Evolutionary conservation across 2,113 vertebrate genomes (phyloP).

Genomic region (Pedionomus torquatus): DNA sequence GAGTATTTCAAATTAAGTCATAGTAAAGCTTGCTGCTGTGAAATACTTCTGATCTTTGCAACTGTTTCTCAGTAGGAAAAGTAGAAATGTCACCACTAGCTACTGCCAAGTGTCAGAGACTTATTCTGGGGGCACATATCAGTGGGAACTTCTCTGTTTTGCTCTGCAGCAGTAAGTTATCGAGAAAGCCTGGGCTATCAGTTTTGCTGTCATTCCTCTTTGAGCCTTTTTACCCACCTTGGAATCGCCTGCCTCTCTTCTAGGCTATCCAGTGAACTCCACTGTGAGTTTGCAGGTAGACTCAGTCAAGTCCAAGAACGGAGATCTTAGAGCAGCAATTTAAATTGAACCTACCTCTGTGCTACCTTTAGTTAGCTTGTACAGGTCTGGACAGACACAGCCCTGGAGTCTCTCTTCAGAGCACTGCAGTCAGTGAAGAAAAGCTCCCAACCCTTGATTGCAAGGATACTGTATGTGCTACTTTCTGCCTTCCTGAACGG

Average conservation of each 20-base stretch:
- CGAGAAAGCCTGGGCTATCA: background rate
- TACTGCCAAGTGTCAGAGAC: background rate
- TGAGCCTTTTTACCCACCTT: background rate
- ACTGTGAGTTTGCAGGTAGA: background rate
- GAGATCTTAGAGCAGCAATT: background rate
- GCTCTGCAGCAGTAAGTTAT: background rate
- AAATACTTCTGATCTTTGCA: background rate
- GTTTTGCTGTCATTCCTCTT: background rate
- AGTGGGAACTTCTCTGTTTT: background rate
- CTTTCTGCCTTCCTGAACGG: background rate
- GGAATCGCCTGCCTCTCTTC: background rate
- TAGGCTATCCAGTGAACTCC: background rate
- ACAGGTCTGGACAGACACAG: background rate
- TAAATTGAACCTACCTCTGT: background rate
- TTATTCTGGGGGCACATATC: background rate
- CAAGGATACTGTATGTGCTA: fast-evolving
- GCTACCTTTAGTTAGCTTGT: background rate
- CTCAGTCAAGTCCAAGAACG: background rate
- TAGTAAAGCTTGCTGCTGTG: too few species aligned
- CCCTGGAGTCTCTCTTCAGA: background rate
- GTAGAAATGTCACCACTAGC: background rate
- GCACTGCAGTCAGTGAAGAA: fast-evolving
- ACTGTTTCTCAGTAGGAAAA: background rate
- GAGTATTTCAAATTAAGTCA: background rate
- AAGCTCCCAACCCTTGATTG: background rate